These are phyloP conservation scores for Alouatta palliata DNA, from an alignment of 2,113 vertebrate genomes.

Conservation along the genomic window DNA sequence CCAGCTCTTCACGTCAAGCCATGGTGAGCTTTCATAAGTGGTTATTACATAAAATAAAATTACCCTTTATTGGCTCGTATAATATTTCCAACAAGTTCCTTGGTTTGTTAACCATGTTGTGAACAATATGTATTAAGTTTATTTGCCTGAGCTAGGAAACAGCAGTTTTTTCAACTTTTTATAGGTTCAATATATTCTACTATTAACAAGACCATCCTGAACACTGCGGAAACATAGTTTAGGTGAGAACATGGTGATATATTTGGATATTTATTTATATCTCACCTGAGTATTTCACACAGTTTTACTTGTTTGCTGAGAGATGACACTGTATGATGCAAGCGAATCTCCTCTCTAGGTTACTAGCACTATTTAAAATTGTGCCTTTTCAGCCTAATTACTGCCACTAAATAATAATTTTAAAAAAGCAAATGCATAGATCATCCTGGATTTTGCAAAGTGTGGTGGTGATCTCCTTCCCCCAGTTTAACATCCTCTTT, in stretches of 20 bases:
- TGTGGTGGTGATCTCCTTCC: fast-evolving
- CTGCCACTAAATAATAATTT: not conserved
- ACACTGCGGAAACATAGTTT: not conserved
- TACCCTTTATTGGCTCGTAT: slow-evolving; percentile 13
- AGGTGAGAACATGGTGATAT: not conserved
- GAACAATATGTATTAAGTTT: not conserved
- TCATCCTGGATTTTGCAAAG: not conserved
- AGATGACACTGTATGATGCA: not conserved
- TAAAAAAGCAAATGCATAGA: not conserved
- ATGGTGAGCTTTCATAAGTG: slow-evolving; percentile 10
- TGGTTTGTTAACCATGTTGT: not conserved
- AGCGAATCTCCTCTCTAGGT: fast-evolving
- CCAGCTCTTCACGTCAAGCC: not conserved
- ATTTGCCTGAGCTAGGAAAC: not conserved
- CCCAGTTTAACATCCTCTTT: not conserved
- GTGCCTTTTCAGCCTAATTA: not conserved
- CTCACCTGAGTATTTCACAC: not conserved
- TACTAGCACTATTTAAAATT: not conserved
- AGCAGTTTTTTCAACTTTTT: not conserved
- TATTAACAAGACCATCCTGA: not conserved
- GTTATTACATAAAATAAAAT: slow-evolving; percentile 25
- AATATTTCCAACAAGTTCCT: slow-evolving; percentile 37
- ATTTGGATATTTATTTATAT: not conserved
- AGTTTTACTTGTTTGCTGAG: not conserved
- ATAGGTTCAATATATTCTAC: not conserved